Base-by-base conservation (phyloP, 2,888 invertebrate species). In the Folsomia candida region DNA sequence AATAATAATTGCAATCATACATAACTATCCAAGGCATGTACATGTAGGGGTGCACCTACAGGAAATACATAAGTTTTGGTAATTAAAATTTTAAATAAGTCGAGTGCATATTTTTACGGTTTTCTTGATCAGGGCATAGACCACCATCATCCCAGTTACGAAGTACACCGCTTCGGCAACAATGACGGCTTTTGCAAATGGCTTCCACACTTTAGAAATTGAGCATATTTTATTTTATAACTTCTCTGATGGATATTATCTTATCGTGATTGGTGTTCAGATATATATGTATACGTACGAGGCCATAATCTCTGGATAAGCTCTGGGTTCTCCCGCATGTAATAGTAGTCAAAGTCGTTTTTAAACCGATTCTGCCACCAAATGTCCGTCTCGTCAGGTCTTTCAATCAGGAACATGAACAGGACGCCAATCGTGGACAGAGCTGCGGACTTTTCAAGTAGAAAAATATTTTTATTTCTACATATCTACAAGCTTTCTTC, bases 11-110 rank as follows among this genome's bases (percentile, higher is more conserved):
- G 14, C 68, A 22, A 22, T 24, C 72, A 11, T 72, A 74, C 57
- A 71, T 26, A 3, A 71, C n/a, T 3, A 78, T 63, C 78, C 78
- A 78, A 1, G 78, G 78, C 59, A 78, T 54, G 66, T 78, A 78
- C 62, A 66, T 73, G n/a, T 9, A 61, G 2, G 78, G 75, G 66
- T 74, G 71, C 9, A 26, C 68, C 75, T 75, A 29, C 47, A 25
- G 6, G 22, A 9, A 14, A 54, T 20, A 51, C 27, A 25, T 64
- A 14, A 20, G 25, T 68, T n/a, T n/a, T n/a, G n/a, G n/a, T 14
- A 58, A 37, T 59, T 4, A 26, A 51, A 25, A n/a, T n/a, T n/a
- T n/a, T n/a, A n/a, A n/a, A n/a, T n/a, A n/a, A n/a, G n/a, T n/a
- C n/a, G n/a, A n/a, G n/a, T n/a, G n/a, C n/a, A n/a, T n/a, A n/a